Evolutionary conservation across 2,797 vertebrate species (phyloP), one percentile per base, ranked within the genome.

Genomic region (Nasua narica): DNA sequence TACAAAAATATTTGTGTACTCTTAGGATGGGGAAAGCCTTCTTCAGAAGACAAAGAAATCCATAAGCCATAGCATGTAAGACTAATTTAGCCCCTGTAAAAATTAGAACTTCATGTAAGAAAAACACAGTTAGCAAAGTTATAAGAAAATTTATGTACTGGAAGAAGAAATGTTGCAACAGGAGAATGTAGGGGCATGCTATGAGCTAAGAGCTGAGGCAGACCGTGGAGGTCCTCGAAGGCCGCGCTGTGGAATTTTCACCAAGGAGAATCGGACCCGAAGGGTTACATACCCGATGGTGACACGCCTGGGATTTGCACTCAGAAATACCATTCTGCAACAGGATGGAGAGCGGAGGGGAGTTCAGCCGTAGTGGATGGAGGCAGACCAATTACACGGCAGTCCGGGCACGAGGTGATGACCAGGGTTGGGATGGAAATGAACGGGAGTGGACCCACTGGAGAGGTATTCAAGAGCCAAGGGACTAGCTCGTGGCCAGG

Each of bases 171-270:
- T 3, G 12, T 3, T 48, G 6, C 35, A 37, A 27, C 35, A 19
- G 89, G 37, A 9, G 35, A 76, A 69, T 43, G 52, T 35, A 18
- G 65, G n/a, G 37, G 15, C 2, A 2, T 16, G 32, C 10, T 35
- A 18, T 9, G 32, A 40, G 4, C 69, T 35, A 48, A 54, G 27
- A 48, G 29, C 52, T 11, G 23, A 21, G 12, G 60, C 23, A 14
- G 6, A 52, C n/a, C 5, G 15, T 5, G 19, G 35, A 46, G 32
- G 58, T 18, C 23, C 29, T 65, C 48, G 9, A 56, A 77, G 52
- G 15, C 23, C 72, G 16, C 0, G 3, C 9, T 29, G 0, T 5
- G 23, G 32, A 50, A 2, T 13, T 70, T 62, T 15, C 7, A 50
- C 27, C 7, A 18, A 25, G 52, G 29, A 35, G 40, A 74, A 35